These are phyloP conservation scores for Pristiophorus japonicus DNA, from an alignment of 2,113 vertebrate genomes.

Conservation along the genomic window DNA sequence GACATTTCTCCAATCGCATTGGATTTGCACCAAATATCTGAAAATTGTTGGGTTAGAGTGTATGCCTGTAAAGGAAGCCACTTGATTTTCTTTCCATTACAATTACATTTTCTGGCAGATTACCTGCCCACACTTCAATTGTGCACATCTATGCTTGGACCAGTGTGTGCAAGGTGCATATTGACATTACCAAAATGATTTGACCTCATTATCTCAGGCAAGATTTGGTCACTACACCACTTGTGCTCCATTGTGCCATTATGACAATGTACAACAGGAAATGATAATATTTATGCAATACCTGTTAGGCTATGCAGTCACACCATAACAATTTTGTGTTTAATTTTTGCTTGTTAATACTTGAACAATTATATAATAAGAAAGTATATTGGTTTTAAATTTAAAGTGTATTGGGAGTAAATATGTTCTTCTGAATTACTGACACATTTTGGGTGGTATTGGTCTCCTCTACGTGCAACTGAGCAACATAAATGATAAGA, in stretches of 20 bases:
- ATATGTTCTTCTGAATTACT: not conserved
- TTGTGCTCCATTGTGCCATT: not conserved
- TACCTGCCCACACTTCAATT: too few relatives aligned
- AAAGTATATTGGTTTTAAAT: not conserved
- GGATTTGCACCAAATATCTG: not conserved
- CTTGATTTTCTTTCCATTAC: too few relatives aligned
- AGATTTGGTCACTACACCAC: not conserved
- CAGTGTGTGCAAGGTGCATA: too few relatives aligned
- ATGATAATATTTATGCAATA: not conserved
- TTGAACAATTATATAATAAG: not conserved
- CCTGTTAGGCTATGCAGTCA: not conserved
- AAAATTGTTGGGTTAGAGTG: not conserved
- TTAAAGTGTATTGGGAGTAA: not conserved
- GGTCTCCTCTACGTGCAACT: not conserved
- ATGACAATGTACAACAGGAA: not conserved
- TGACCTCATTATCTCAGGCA: not conserved
- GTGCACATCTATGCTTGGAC: too few relatives aligned
- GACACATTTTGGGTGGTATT: not conserved
- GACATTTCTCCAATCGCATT: not conserved
- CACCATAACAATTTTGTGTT: not conserved
- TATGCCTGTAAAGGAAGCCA: not conserved
- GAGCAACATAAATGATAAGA: not conserved
- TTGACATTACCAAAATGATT: not conserved
- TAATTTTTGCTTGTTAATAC: not conserved
- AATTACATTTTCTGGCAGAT: too few relatives aligned